phyloP scores from a whole-genome alignment of 2,888 invertebrate species.

The Linyphia triangularis region DNA sequence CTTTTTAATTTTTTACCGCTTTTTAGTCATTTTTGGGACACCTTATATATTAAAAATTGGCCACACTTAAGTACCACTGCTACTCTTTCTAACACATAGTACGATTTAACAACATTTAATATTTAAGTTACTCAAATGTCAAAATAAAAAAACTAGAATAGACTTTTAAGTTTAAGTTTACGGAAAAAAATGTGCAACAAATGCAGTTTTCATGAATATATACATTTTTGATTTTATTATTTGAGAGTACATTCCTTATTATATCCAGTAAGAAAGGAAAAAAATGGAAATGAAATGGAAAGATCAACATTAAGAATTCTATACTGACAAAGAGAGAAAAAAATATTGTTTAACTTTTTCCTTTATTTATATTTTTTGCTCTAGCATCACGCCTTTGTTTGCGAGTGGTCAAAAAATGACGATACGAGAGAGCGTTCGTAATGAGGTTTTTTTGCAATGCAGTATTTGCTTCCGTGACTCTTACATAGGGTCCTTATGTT shows the following conservation, averaged over 20 bases:
- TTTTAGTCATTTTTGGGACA: too few species aligned
- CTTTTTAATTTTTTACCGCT: too few species aligned
- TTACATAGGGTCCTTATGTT: conserved; percentile 9
- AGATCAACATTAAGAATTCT: conserved; percentile 44
- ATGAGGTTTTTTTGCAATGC: conserved; percentile 56
- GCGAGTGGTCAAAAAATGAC: conserved; percentile 10
- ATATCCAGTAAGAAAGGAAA: conserved; percentile 13
- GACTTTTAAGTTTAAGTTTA: not conserved
- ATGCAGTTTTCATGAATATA: conserved; percentile 26
- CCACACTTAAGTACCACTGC: too few species aligned
- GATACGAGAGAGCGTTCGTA: conserved; percentile 13
- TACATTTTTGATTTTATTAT: not conserved
- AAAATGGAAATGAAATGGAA: conserved; percentile 56
- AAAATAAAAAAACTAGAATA: conserved; percentile 7
- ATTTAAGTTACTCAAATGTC: not conserved
- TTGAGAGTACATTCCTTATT: not conserved
- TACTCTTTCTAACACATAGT: too few species aligned
- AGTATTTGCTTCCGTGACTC: conserved; percentile 30
- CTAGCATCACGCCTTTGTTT: conserved; percentile 35
- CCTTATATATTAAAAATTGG: too few species aligned
- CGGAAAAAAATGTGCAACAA: conserved; percentile 9
- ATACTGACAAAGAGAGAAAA: conserved; percentile 34
- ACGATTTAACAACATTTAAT: not conserved
- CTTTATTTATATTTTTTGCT: conserved; percentile 26
- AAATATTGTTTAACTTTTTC: conserved; percentile 64